A percentile compares a stretch with the other conserved stretches of the same genome.
Evolutionary conservation across 37 sponge, comb jelly and placozoan genomes (phyloP).

Genomic region (Chondrilla cf. caribensis): DNA sequence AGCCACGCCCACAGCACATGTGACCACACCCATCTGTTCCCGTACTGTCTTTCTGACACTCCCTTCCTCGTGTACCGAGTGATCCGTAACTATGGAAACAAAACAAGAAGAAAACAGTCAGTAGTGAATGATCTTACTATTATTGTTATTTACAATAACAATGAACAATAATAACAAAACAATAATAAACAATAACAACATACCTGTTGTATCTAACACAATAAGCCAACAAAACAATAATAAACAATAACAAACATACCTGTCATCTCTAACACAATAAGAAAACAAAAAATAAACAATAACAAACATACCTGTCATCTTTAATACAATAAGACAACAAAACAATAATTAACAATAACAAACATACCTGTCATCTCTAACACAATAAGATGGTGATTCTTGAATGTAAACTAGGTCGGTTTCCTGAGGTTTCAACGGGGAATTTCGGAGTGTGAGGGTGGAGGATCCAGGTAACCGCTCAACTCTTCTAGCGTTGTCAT

Average conservation of each 20-base stretch:
- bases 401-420: slow-evolving; percentile 38
- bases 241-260: neutral
- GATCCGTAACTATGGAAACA: neutral
- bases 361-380: neutral
- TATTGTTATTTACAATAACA: too few relatives aligned
- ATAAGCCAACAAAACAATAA: neutral
- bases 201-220: slow-evolving; percentile 1
- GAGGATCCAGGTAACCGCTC: neutral
- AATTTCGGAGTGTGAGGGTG: neutral
- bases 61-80: slow-evolving; percentile 29
- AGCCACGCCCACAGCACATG: slow-evolving; percentile 63
- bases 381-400: slow-evolving; percentile 10
- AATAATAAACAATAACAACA: neutral
- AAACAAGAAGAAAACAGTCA: too few relatives aligned
- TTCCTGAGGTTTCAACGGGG: neutral
- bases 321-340: neutral
- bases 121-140: too few relatives aligned
- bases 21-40: slow-evolving; percentile 40
- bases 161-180: too few relatives aligned
- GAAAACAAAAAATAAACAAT: neutral
- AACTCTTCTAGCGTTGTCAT: slow-evolving; percentile 49
- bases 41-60: slow-evolving; percentile 25
- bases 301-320: neutral
- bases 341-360: neutral
- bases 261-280: too few relatives aligned